phyloP scores from a whole-genome alignment of 1,140 invertebrate genomes.

The Drosophila arawakana region DNA sequence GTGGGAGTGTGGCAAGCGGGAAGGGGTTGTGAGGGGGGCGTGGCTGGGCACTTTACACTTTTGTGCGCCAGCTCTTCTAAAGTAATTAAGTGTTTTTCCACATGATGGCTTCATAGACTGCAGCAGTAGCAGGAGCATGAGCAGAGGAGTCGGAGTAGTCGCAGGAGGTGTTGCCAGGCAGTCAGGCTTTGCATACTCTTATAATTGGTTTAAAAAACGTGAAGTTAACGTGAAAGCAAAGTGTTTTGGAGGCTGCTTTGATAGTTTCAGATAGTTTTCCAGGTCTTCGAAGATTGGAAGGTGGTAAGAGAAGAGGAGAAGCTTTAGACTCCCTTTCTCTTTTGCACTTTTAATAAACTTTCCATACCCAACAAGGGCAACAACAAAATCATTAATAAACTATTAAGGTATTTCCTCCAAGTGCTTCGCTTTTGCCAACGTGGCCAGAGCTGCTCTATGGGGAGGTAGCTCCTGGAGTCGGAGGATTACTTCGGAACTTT shows the following conservation, averaged over 20 bases:
- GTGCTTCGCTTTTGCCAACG: constrained; percentile 14
- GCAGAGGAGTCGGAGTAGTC: neutral
- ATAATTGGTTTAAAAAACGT: constrained; percentile 80
- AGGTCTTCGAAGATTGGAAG: neutral
- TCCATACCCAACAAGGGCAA: constrained; percentile 16
- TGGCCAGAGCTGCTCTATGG: neutral
- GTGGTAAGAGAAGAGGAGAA: neutral
- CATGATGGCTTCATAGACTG: constrained; percentile 79
- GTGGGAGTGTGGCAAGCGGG: neutral
- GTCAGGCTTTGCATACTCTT: constrained; percentile 68
- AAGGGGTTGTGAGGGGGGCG: constrained; percentile 47
- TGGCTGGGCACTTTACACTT: constrained; percentile 78
- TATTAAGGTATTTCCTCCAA: constrained; percentile 73
- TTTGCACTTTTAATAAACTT: constrained; percentile 73
- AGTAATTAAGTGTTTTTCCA: constrained; percentile 83
- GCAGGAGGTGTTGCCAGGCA: constrained; percentile 49
- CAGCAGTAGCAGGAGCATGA: constrained; percentile 24
- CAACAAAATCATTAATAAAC: constrained; percentile 78
- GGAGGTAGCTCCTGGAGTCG: neutral
- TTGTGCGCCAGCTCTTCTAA: constrained; percentile 77
- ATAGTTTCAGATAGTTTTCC: constrained; percentile 74
- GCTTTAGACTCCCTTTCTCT: neutral
- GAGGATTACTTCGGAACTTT: constrained; percentile 47
- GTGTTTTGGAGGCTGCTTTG: constrained; percentile 65
- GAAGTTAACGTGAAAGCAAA: constrained; percentile 68